Conservation (phyloP, 2,888 invertebrate genomes). For the Polymixis lichenea region DNA sequence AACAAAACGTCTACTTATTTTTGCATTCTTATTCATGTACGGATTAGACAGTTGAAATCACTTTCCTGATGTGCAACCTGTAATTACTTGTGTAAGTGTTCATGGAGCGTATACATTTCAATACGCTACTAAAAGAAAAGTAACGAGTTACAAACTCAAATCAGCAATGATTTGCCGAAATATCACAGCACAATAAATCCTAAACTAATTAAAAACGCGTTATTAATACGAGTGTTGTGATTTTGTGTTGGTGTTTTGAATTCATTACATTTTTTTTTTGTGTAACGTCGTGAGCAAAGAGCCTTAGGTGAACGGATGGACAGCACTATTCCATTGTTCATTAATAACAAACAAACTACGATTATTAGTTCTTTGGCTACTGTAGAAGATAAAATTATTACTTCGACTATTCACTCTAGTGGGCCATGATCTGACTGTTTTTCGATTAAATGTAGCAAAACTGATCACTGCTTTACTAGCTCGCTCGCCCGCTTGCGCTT, state of each 20-base stretch:
- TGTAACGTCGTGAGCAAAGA: background rate
- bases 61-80: background rate
- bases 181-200: too few relatives aligned
- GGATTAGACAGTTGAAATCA: background rate
- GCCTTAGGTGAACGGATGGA: background rate
- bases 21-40: background rate
- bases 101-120: background rate
- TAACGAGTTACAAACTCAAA: background rate
- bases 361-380: background rate
- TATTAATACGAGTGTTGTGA: background rate
- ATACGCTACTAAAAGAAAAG: too few relatives aligned
- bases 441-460: background rate
- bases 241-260: background rate
- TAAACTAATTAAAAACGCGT: too few relatives aligned
- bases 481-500: slow-evolving; percentile 9
- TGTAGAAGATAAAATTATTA: background rate
- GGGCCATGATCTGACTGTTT: background rate
- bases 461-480: background rate
- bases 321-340: background rate
- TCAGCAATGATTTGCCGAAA: background rate
- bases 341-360: background rate
- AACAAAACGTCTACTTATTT: background rate
- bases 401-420: too few relatives aligned
- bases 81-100: background rate
- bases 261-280: background rate